phyloP scores from a whole-genome alignment of 2,888 invertebrate species.

The Lithophane ornitopus region DNA sequence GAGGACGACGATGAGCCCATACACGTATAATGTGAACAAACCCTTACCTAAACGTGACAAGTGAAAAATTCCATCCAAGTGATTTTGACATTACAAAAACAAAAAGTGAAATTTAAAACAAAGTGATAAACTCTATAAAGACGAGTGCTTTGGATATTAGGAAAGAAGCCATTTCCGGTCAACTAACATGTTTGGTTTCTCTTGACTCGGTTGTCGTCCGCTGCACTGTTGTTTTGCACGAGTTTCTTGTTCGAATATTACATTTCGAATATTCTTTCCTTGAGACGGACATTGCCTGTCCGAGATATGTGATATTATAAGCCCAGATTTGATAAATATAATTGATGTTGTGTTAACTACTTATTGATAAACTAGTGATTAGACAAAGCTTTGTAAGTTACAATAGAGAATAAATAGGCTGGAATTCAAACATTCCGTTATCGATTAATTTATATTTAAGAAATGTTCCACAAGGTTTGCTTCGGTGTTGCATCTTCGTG shows the following conservation, averaged over 20 bases:
- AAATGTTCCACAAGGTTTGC: slow-evolving; percentile 64
- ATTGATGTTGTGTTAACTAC: slow-evolving; percentile 85
- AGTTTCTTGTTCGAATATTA: slow-evolving; percentile 56
- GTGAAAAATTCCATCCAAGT: slow-evolving; percentile 56
- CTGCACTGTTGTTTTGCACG: slow-evolving; percentile 62
- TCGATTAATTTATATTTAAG: slow-evolving; percentile 69
- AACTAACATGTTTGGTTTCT: slow-evolving; percentile 62
- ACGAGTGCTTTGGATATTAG: slow-evolving; percentile 50
- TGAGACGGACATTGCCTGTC: slow-evolving; percentile 76
- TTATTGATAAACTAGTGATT: slow-evolving; percentile 75
- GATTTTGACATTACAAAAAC: slow-evolving; percentile 49
- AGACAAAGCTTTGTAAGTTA: slow-evolving; percentile 82
- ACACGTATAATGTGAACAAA: slow-evolving; percentile 87
- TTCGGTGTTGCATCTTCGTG: slow-evolving; percentile 67
- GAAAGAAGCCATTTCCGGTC: slow-evolving; percentile 65
- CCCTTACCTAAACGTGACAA: slow-evolving; percentile 29
- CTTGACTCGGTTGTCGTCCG: slow-evolving; percentile 44
- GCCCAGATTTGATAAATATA: slow-evolving; percentile 84
- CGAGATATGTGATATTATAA: slow-evolving; percentile 89
- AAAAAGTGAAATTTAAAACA: slow-evolving; percentile 51
- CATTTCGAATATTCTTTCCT: slow-evolving; percentile 68
- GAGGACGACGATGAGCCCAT: slow-evolving; percentile 92
- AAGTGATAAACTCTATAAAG: slow-evolving; percentile 54
- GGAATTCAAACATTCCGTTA: slow-evolving; percentile 74
- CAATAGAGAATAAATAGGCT: slow-evolving; percentile 71